Base-by-base conservation (phyloP, 1,140 invertebrate genomes). In the Drosophila pallidifrons region DNA sequence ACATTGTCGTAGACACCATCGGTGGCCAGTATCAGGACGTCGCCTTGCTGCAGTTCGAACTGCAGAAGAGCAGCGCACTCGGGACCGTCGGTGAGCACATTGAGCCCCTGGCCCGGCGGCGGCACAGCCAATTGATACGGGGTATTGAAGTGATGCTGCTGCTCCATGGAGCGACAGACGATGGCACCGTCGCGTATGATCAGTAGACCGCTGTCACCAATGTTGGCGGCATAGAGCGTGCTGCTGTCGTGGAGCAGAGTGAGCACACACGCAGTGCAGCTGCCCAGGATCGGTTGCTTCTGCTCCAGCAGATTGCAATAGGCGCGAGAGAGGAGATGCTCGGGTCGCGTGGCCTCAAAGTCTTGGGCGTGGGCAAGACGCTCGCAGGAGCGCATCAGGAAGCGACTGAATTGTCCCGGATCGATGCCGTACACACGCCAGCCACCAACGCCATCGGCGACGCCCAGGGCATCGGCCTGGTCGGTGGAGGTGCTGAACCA, bases 1-100 rank as follows among this genome's bases (percentile, higher is more conserved):
- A 99, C 95, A 94, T 99, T 99, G 93, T 99, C 98, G 93, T 99
- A 99, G 35, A 99, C 97, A 38, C 99, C 99, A 93, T 99, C 98
- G 5, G 98, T 99, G 54, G 98, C 99, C 52, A 99, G 94, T 5
- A 99, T 94, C 79, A 99, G 97, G 32, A 99, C 96, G 93, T 99
- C 99, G 47, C 98, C 98, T 86, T 97, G 96, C 91, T 98, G 95
- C 1, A 99, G 97, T 1, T 95, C 94, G 89, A 99, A 98, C 89
- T 97, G 96, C 8, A 96, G 95, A n/a, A 96, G 96, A 54, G 98
- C 96, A 2, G 98, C 98, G 20, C 96, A 96, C 71, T 98, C 97
- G 8, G 98, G 98, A 87, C 97, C 97, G 93, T 98, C 98, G 91
- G 96, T 97, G 1, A 98, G 94, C 13, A 98, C 97, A 72, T 95